phyloP scores from a whole-genome alignment of 2,888 invertebrate species.

The Cacoxenus indagator region DNA sequence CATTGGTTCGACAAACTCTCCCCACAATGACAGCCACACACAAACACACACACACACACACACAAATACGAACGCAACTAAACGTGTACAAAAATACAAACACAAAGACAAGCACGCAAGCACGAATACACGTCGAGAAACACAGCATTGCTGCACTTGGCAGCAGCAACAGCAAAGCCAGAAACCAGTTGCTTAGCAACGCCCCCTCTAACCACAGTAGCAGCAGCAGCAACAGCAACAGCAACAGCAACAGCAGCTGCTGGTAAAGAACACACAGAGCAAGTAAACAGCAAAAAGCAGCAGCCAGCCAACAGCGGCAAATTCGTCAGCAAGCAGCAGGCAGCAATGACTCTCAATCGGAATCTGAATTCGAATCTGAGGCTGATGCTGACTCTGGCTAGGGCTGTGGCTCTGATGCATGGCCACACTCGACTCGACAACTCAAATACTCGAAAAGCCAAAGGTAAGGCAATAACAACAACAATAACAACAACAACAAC shows the following conservation, averaged over 20 bases:
- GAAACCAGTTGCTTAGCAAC: conserved; percentile 70
- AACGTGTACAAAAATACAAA: background rate
- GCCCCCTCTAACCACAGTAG: conserved; percentile 67
- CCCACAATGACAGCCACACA: conserved; percentile 36
- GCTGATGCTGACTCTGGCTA: conserved; percentile 24
- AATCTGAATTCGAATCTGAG: conserved; percentile 12
- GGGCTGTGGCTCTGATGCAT: background rate
- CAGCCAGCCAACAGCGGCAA: conserved; percentile 14
- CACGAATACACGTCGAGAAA: conserved; percentile 10
- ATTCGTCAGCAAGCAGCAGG: background rate
- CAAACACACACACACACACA: conserved; percentile 16
- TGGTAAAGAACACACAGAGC: background rate
- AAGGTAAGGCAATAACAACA: conserved; percentile 12
- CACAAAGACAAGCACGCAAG: conserved; percentile 9
- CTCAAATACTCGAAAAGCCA: background rate
- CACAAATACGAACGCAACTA: conserved; percentile 1
- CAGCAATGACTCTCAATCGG: background rate
- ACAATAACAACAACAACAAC: conserved; percentile 25
- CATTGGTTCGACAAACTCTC: conserved; percentile 64
- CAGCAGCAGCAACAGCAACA: conserved; percentile 23
- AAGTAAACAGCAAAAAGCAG: conserved; percentile 27
- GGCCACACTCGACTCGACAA: background rate
- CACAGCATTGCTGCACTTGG: conserved; percentile 18
- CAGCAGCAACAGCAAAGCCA: conserved; percentile 37
- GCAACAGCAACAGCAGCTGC: background rate